Evolutionary conservation across 2,113 vertebrate species (phyloP), one percentile per base, ranked within the genome.

Genomic region (Trachemys scripta): DNA sequence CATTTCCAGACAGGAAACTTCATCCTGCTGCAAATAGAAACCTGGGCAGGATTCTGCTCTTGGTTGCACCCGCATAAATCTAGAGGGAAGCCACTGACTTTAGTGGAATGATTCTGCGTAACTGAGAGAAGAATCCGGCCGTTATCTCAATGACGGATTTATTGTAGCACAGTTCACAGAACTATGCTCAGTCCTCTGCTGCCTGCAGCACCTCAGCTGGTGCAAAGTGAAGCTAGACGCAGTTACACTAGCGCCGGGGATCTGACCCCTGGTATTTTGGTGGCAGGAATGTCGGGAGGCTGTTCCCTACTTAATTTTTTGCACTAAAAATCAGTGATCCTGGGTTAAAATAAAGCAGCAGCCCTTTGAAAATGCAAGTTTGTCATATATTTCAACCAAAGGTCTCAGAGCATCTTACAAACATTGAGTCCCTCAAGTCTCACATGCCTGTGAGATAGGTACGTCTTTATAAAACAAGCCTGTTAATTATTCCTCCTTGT

Each of bases 1-100:
- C 54, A 47, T 95, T 96, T 95, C 80, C 78, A 96, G 89, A 29
- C 82, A 57, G 97, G 88, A 88, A 94, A 80, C 27, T 92, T 91
- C 65, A 29, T 92, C 96, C 94, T 90, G 83, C 94, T 96, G 92
- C 88, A 90, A 47, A 53, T 20, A 82, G 49, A 57, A 90, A 93
- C 90, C 45, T 2, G 7, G 81, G 59, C 82, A 91, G 62, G 9
- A 8, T 53, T 84, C 92, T 96, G 87, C 82, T 92, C 62, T 84
- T 5, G 2, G 80, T 29, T 84, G 76, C 90, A 65, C 93, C 50
- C 3, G 3, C 35, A 2, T 3, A 42, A 57, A 50, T 5, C 78
- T 16, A 76, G 10, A 38, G 57, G 6, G 1, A 10, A 24, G 50
- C 45, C 29, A 0, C 38, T 79, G 4, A 45, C 25, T 47, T 57